Evolutionary conservation across 2,888 invertebrate species (phyloP).

Genomic region (Colletes collaris): DNA sequence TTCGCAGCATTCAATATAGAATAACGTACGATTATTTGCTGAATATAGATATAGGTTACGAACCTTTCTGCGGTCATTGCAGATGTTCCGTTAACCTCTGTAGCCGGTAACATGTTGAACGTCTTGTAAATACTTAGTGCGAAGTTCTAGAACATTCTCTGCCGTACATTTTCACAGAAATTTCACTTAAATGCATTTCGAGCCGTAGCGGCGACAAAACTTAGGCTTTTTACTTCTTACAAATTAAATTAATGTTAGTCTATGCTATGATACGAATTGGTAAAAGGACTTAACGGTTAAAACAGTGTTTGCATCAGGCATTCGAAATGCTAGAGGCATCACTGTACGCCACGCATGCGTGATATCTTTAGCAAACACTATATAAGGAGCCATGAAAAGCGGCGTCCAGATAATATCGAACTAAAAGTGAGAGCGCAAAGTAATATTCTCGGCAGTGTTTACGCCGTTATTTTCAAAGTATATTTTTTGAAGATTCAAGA

Average conservation of each 20-base stretch:
- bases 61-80: background rate
- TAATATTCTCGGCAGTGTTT: background rate
- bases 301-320: conserved; percentile 6
- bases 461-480: conserved; percentile 15
- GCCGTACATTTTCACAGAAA: background rate
- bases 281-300: background rate
- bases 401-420: conserved; percentile 35
- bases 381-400: conserved; percentile 65
- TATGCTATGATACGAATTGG: background rate
- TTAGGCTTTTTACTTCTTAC: background rate
- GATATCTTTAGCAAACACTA: conserved; percentile 42
- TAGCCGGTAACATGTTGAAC: background rate
- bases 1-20: background rate
- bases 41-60: background rate
- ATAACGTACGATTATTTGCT: background rate
- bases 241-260: background rate
- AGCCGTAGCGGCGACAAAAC: background rate
- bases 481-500: conserved; percentile 31
- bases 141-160: conserved; percentile 4
- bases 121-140: background rate
- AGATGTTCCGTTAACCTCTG: background rate
- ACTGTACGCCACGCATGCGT: conserved; percentile 64
- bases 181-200: background rate
- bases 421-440: background rate
- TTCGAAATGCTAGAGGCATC: conserved; percentile 32